Evolutionary conservation across 2,888 invertebrate species (phyloP).

Genomic region (Papilio elwesi): DNA sequence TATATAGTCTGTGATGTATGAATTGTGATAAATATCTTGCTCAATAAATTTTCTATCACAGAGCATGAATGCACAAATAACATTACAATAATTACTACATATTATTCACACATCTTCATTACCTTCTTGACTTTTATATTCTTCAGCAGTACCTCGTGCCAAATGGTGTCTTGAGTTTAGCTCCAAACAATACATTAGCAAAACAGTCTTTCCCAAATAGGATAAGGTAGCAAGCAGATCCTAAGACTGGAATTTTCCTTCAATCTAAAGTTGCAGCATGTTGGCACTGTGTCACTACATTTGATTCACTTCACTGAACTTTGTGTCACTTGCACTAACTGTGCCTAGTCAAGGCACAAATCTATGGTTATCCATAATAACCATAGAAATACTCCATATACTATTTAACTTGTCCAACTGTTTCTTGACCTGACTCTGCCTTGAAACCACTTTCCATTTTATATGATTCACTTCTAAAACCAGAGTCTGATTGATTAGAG

Average conservation of each 20-base stretch:
- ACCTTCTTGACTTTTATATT: background rate
- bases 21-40: constrained; percentile 11
- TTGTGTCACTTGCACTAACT: constrained; percentile 29
- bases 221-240: background rate
- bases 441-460: constrained; percentile 63
- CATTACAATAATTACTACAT: background rate
- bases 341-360: constrained; percentile 13
- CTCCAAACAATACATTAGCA: background rate
- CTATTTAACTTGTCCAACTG: constrained; percentile 75
- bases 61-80: constrained; percentile 9
- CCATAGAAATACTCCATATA: constrained; percentile 60
- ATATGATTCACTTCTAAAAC: constrained; percentile 64
- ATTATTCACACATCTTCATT: constrained; percentile 4
- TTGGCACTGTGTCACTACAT: constrained; percentile 26
- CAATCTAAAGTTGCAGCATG: background rate
- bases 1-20: constrained; percentile 7
- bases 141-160: background rate
- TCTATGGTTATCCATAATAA: constrained; percentile 56
- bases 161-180: background rate
- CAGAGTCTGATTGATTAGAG: constrained; percentile 58
- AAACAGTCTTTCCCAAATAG: background rate
- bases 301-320: constrained; percentile 17
- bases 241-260: background rate
- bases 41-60: background rate
- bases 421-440: constrained; percentile 62